phyloP scores from a whole-genome alignment of 2,888 invertebrate genomes.

The Synergus japonicus region DNA sequence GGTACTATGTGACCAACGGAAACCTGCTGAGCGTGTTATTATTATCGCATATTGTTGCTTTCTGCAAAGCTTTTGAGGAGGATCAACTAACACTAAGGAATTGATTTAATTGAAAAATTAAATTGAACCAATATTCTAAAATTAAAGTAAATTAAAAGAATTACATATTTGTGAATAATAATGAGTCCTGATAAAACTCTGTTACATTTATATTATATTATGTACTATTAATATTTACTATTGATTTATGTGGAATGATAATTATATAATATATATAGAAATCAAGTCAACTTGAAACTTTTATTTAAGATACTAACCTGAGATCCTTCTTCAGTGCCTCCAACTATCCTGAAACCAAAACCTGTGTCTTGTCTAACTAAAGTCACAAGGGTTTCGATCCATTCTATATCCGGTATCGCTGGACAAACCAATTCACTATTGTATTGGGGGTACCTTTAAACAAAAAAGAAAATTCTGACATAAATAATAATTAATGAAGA shows the following conservation, averaged over 20 bases:
- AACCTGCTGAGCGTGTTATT: slow-evolving; percentile 79
- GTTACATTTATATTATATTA: no score
- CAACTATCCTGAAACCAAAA: slow-evolving; percentile 98
- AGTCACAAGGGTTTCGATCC: slow-evolving; percentile 86
- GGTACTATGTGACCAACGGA: slow-evolving; percentile 98
- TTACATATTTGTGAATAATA: no score
- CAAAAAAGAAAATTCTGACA: slow-evolving; percentile 15
- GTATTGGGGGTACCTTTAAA: slow-evolving; percentile 73
- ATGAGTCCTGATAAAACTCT: no score
- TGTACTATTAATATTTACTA: no score
- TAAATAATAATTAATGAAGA: background rate
- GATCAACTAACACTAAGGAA: background rate
- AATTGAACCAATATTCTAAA: background rate
- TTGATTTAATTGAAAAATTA: background rate
- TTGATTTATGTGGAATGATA: no score
- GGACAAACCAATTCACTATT: slow-evolving; percentile 73
- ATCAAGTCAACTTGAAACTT: background rate
- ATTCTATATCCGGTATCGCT: slow-evolving; percentile 74
- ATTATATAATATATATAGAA: background rate
- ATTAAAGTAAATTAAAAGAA: no score
- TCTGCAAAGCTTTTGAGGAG: background rate
- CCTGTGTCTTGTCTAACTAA: slow-evolving; percentile 94
- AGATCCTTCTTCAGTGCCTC: slow-evolving; percentile 98
- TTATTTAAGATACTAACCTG: slow-evolving; percentile 81
- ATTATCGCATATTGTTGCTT: slow-evolving; percentile 50